Evolutionary conservation across 2,113 vertebrate species (phyloP).

Genomic region (Phyllostomus discolor): DNA sequence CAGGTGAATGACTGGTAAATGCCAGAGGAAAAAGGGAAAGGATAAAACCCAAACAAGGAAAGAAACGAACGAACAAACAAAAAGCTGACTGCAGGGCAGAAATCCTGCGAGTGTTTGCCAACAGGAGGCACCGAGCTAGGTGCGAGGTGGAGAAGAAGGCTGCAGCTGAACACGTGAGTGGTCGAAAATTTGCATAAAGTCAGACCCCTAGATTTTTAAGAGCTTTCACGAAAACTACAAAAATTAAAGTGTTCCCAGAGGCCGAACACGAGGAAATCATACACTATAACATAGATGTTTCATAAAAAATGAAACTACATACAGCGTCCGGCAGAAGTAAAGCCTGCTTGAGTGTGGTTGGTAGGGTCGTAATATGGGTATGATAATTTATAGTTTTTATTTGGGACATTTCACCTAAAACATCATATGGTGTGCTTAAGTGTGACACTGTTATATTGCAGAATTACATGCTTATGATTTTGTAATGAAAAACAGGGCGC

Average conservation of each 20-base stretch:
- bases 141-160: not conserved
- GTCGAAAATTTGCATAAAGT: not conserved
- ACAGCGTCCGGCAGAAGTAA: too few species aligned
- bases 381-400: too few species aligned
- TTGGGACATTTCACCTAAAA: too few species aligned
- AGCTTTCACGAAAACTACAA: not conserved
- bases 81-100: not conserved
- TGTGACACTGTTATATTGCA: too few species aligned
- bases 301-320: not conserved
- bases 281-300: not conserved
- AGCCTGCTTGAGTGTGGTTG: too few species aligned
- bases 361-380: too few species aligned
- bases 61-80: not conserved
- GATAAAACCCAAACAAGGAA: not conserved
- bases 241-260: not conserved
- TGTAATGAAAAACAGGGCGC: too few species aligned
- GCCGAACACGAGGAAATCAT: not conserved
- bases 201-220: not conserved
- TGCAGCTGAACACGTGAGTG: not conserved
- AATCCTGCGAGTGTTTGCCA: not conserved
- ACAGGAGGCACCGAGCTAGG: not conserved
- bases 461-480: too few species aligned
- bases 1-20: not conserved
- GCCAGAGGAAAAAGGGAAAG: not conserved
- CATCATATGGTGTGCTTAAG: too few species aligned